Evolutionary conservation across 2,888 invertebrate genomes (phyloP), one percentile per base, ranked within the genome.

Genomic region (Tenodera sinensis): DNA sequence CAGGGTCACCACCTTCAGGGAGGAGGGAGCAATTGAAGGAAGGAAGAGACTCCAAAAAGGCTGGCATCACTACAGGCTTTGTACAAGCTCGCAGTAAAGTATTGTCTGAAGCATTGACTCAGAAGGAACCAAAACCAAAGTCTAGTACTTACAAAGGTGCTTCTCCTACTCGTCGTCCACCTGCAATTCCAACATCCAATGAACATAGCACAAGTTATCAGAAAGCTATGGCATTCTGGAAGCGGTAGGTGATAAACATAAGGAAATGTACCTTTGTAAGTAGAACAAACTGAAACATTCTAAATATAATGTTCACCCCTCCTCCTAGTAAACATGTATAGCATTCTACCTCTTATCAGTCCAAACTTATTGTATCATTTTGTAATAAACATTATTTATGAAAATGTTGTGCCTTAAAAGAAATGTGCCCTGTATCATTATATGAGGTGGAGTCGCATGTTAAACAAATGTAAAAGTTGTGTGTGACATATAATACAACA

Each of bases 191-290:
- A 83, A 89, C 89, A 28, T 83, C 89, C 30, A 89, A 89, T 28
- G 90, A 90, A 83, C 90, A 90, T 87, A 91, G 90, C 87, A 88
- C 89, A 28, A 91, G 88, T 87, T 91, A 91, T 71, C 93, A 94
- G 84, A 93, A 93, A 91, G 93, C 93, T 28, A 93, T 94, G 89
- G 94, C 93, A 9, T 94, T 94, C 91, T 94, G 94, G 94, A 94
- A 94, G 85, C 89, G 90, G 27, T 91, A 90, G 87, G 25, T 71
- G 54, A 25, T 20, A 71, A 71, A 71, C 20, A 71, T 15, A 6
- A 25, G 25, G 54, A 71, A 20, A 1, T 71, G 15, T 20, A 71
- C 54, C 54, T 25, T 71, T 71, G 54, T 71, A 71, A 20, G 54
- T 71, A 20, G 54, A 71, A 71, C 54, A 71, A 71, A 71, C 54